A percentile compares a stretch with the other conserved stretches of the same genome.
phyloP scores from a whole-genome alignment of 2,113 vertebrate species.

The Picathartes gymnocephalus region DNA sequence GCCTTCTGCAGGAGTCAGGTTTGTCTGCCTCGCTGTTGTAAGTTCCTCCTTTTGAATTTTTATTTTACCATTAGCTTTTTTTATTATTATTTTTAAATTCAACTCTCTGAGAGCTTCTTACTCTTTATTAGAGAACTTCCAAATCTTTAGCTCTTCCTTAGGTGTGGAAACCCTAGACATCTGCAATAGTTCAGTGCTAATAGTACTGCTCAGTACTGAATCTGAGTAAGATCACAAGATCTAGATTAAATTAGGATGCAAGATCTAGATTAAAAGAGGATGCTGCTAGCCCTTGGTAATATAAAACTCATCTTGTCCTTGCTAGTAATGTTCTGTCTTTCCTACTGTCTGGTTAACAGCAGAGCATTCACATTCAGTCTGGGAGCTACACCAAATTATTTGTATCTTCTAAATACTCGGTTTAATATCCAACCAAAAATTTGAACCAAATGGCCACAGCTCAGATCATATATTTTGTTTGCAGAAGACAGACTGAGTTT shows the following conservation, averaged over 20 bases:
- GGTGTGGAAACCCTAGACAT: not conserved
- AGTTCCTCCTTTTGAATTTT: conserved; percentile 51
- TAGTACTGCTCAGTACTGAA: not conserved
- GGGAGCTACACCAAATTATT: not conserved
- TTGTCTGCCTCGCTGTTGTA: conserved; percentile 55
- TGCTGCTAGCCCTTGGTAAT: not conserved
- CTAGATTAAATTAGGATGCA: not conserved
- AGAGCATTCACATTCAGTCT: not conserved
- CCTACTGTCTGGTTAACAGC: not conserved
- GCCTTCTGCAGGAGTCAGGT: conserved; percentile 53
- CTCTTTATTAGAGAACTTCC: not conserved
- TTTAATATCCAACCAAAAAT: conserved; percentile 41
- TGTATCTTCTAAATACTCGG: conserved; percentile 7
- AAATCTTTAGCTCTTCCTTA: not conserved
- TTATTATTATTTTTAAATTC: not conserved
- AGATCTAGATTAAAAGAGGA: not conserved
- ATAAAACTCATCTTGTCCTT: not conserved
- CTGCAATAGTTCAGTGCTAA: not conserved
- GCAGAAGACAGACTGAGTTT: conserved; percentile 1
- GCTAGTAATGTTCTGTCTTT: not conserved
- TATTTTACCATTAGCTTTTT: not conserved
- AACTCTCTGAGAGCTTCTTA: not conserved
- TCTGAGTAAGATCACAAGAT: not conserved
- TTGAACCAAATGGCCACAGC: conserved; percentile 36
- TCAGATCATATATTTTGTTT: conserved; percentile 35